These are phyloP conservation scores for Poecilobothrus nobilitatus DNA, from an alignment of 2,888 invertebrate genomes.

Conservation along the genomic window DNA sequence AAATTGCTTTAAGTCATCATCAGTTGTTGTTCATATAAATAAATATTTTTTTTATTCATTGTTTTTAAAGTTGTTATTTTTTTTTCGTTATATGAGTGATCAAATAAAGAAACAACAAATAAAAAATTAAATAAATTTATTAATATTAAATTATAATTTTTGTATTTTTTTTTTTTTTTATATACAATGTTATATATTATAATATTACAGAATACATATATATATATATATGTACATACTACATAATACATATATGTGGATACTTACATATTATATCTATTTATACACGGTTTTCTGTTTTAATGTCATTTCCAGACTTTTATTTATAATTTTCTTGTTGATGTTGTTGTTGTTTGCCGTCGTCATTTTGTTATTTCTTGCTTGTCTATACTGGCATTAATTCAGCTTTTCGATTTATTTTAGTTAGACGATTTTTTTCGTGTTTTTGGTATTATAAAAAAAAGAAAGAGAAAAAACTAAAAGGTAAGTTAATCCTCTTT, in stretches of 20 bases:
- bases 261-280: background rate
- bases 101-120: background rate
- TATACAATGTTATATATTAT: too few species aligned
- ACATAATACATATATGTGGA: background rate
- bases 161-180: background rate
- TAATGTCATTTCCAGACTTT: background rate
- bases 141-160: conserved; percentile 1
- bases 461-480: background rate
- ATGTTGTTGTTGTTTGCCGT: background rate
- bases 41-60: too few species aligned
- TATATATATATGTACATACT: background rate
- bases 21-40: background rate
- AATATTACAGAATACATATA: too few species aligned
- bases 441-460: background rate
- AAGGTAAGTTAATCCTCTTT: background rate
- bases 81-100: background rate
- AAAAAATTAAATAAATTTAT: background rate
- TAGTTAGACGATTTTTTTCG: background rate
- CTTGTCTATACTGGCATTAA: background rate
- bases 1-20: background rate
- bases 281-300: background rate
- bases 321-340: background rate
- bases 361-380: background rate
- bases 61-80: background rate
- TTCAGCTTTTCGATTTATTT: conserved; percentile 4